Conservation (phyloP, 1,140 invertebrate genomes). For the Aphis gossypii region DNA sequence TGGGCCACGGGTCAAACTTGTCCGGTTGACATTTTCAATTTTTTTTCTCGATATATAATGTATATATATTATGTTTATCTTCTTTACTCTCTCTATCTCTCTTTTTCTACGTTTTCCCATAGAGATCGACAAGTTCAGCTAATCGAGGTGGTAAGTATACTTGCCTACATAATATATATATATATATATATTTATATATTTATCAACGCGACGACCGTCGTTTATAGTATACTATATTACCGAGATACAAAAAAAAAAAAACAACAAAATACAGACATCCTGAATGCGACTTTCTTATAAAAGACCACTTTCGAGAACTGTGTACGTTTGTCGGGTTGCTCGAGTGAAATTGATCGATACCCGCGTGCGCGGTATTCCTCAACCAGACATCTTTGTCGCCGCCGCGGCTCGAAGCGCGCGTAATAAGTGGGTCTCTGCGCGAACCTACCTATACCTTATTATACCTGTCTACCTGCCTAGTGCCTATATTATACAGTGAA, state of each 20-base stretch:
- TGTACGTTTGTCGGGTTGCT: constrained; percentile 33
- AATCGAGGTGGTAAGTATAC: not conserved
- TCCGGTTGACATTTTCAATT: constrained; percentile 6
- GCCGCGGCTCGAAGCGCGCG: not conserved
- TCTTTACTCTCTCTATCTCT: not conserved
- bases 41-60: not conserved
- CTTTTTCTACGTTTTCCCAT: not conserved
- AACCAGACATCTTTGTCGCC: constrained; percentile 2
- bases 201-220: not conserved
- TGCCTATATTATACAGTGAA: constrained; percentile 39
- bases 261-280: constrained; percentile 5
- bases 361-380: constrained; percentile 19
- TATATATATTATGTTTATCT: not conserved
- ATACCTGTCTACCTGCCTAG: not conserved
- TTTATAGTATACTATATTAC: not conserved
- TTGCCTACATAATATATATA: not conserved
- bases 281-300: constrained; percentile 47
- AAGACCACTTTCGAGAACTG: constrained; percentile 51
- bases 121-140: not conserved
- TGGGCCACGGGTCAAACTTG: not conserved
- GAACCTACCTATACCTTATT: not conserved
- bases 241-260: not conserved
- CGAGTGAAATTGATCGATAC: constrained; percentile 56
- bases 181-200: too few species aligned
- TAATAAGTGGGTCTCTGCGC: constrained; percentile 48